Evolutionary conservation across 2,888 invertebrate species (phyloP), one percentile per base, ranked within the genome.

Genomic region (Diplazon laetatorius): DNA sequence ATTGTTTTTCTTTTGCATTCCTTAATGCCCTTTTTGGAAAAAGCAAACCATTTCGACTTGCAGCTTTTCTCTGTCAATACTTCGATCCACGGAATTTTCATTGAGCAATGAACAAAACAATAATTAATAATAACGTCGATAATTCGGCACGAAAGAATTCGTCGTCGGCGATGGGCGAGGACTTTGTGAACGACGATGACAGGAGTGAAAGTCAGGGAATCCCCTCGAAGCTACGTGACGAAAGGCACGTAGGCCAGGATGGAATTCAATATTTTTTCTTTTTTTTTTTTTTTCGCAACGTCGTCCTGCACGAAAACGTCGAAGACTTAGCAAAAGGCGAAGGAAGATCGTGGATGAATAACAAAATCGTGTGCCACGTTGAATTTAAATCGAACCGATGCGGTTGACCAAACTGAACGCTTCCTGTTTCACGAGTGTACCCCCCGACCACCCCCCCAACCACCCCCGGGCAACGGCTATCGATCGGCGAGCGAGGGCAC

Each of bases 161-260:
- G n/a, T n/a, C n/a, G n/a, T n/a, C n/a, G n/a, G 35, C n/a, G 18
- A 25, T 22, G 25, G 14, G 30, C 1, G 25, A 4, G 14, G 22
- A 16, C 9, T 25, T n/a, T n/a, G n/a, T n/a, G n/a, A n/a, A n/a
- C n/a, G n/a, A n/a, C n/a, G n/a, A n/a, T n/a, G 25, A 16, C 4
- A 9, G 16, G 46, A 10, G 25, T 46, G 1, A 44, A 16, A 35
- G 12, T 12, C 16, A 9, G 0, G 25, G 35, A 46, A 63, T 63
- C 12, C 12, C 12, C 1, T 46, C 18, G 16, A 12, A 25, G 37
- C 18, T 12, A 80, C 71, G 80, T 75, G 80, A 52, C 66, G 75
- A 60, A 70, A 62, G 70, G 71, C 81, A 80, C 82, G 81, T 82
- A 81, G 62, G 57, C 52, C 30, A n/a, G 12, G 16, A 50, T 46